A percentile compares a stretch with the other conserved stretches of the same genome.
These are phyloP conservation scores for Neofelis nebulosa DNA, from an alignment of 2,113 vertebrate species.

Conservation along the genomic window DNA sequence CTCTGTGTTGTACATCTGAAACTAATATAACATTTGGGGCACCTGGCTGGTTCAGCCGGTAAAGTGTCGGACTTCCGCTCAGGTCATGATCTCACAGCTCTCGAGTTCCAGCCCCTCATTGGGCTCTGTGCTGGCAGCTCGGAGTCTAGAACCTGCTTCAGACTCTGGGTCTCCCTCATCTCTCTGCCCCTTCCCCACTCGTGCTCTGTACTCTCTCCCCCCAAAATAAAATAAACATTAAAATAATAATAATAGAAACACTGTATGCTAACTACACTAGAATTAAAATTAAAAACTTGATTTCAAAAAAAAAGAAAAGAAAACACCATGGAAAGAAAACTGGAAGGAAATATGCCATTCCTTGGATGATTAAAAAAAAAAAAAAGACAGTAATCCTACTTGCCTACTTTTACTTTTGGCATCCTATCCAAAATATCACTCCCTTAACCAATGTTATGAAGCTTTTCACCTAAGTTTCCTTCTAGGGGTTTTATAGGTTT, in stretches of 20 bases:
- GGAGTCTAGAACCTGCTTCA: no score
- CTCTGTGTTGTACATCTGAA: background rate
- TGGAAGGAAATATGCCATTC: background rate
- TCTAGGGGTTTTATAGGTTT: background rate
- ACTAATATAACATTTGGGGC: background rate
- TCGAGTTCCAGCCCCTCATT: no score
- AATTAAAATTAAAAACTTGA: background rate
- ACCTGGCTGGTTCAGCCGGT: no score
- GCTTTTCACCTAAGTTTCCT: background rate
- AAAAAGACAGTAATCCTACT: background rate
- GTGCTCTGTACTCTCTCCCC: no score
- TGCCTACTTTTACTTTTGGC: background rate
- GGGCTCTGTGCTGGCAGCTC: no score
- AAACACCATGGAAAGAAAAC: background rate
- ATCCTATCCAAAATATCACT: background rate
- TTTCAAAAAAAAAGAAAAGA: background rate
- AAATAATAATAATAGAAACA: no score
- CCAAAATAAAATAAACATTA: no score
- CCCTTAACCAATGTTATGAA: background rate
- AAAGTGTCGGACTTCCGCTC: no score
- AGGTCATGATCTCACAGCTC: no score
- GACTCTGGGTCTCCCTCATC: no score
- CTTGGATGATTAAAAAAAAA: background rate
- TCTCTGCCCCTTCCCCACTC: no score
- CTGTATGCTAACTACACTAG: background rate